Evolutionary conservation across 1,140 invertebrate genomes (phyloP), one percentile per base, ranked within the genome.

Genomic region (Phymastichus coffea): DNA sequence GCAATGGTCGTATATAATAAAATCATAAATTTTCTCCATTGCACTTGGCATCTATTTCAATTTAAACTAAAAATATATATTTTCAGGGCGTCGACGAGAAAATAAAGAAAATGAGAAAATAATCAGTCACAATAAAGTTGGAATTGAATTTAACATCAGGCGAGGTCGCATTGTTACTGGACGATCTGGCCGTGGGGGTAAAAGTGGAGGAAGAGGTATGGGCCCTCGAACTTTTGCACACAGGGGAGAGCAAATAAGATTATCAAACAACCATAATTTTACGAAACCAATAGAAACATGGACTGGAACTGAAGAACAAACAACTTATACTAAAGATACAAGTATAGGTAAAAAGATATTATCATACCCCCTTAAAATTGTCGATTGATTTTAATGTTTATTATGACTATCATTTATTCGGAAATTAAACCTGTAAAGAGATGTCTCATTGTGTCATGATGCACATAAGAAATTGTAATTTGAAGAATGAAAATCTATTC

Each of bases 51-150:
- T n/a, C n/a, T n/a, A n/a, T n/a, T 55, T 57, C n/a, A 52, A 51
- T 53, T 49, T 57, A 60, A 9, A 35, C 14, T 40, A 53, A 14
- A 22, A 37, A 54, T 43, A 30, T 37, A 46, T 71, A n/a, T n/a
- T n/a, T n/a, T 68, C 7, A 81, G 82, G 81, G 82, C 80, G 81
- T 58, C 83, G 81, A 60, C 74, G 82, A 47, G 84, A 85, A 67
- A 85, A 84, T 62, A 85, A 85, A 66, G 84, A 87, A 63, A 85
- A 85, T 60, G 84, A 85, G 63, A 79, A 77, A 63, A 83, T 83
- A 59, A 73, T 81, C 68, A 80, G 82, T 61, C 80, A 82, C 23
- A 68, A 67, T 14, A 70, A 77, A 17, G 75, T 70, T 26, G 79
- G 79, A 63, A 73, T 74, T 40, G 1, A 38, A 3, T 33, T 77